These are phyloP conservation scores for Incurvaria masculella DNA, from an alignment of 2,888 invertebrate species.

Conservation along the genomic window DNA sequence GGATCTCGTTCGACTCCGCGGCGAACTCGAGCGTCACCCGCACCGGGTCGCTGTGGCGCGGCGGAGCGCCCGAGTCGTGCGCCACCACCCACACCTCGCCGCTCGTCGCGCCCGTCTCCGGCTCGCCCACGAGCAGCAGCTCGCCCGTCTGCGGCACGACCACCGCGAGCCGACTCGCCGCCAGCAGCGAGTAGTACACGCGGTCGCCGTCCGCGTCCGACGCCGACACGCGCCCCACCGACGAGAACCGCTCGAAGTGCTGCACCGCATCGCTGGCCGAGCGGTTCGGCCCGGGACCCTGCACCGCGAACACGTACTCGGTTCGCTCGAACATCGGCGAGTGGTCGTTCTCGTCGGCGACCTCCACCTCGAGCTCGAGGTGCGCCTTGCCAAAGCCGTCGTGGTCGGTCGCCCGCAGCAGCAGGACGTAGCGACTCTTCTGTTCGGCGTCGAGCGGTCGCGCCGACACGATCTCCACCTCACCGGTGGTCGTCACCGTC, in stretches of 20 bases:
- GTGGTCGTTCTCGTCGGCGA: slow-evolving; percentile 91
- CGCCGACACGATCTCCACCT: slow-evolving; percentile 72
- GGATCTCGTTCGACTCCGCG: slow-evolving; percentile 41
- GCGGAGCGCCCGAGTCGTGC: slow-evolving; percentile 76
- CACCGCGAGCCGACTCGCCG: slow-evolving; percentile 78
- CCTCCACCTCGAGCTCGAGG: slow-evolving; percentile 70
- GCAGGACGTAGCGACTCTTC: slow-evolving; percentile 67
- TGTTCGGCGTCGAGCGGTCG: slow-evolving; percentile 77
- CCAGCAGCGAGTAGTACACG: slow-evolving; percentile 80
- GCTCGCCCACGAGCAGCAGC: slow-evolving; percentile 78
- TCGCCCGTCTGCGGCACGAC: slow-evolving; percentile 94
- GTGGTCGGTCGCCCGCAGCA: slow-evolving; percentile 76
- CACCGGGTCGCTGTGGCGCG: slow-evolving; percentile 67
- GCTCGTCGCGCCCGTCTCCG: slow-evolving; percentile 61
- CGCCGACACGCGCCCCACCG: slow-evolving; percentile 83
- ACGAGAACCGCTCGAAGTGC: slow-evolving; percentile 74
- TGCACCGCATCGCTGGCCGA: slow-evolving; percentile 57
- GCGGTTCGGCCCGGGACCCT: slow-evolving; percentile 58
- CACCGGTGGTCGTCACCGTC: slow-evolving; percentile 56
- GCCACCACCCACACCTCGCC: slow-evolving; percentile 74
- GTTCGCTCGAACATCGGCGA: slow-evolving; percentile 78
- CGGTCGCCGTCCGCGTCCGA: slow-evolving; percentile 89
- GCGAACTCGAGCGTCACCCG: slow-evolving; percentile 75
- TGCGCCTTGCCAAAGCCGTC: slow-evolving; percentile 78
- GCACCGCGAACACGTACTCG: slow-evolving; percentile 74